phyloP scores from a whole-genome alignment of 2,113 vertebrate species.

The Colistium nudipinnis region DNA sequence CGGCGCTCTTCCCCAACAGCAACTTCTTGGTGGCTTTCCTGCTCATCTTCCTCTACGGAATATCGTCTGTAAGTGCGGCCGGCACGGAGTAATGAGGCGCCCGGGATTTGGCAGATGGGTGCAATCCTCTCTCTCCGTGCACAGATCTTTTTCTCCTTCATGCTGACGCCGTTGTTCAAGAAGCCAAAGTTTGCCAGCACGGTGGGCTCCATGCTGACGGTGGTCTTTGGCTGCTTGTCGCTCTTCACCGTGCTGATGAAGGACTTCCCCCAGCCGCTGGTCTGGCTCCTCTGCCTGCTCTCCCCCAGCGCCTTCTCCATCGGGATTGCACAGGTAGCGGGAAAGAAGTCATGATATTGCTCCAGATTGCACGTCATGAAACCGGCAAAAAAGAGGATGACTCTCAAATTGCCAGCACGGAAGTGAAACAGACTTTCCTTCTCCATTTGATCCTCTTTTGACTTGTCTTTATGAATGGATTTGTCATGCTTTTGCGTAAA shows the following conservation, averaged over 20 bases:
- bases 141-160: constrained; percentile 95
- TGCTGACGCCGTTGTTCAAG: constrained; percentile 95
- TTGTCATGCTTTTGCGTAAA: too few relatives aligned
- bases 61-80: constrained; percentile 90
- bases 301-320: constrained; percentile 96
- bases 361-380: too few relatives aligned
- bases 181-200: constrained; percentile 96
- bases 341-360: too few relatives aligned
- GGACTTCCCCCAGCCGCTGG: constrained; percentile 90
- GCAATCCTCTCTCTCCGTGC: neutral
- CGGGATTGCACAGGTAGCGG: constrained; percentile 90
- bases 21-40: constrained; percentile 91
- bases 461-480: too few relatives aligned
- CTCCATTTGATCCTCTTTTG: too few relatives aligned
- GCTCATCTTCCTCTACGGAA: constrained; percentile 95
- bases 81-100: too few relatives aligned
- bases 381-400: too few relatives aligned
- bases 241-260: constrained; percentile 91
- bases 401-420: too few relatives aligned
- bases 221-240: constrained; percentile 91
- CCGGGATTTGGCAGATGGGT: too few relatives aligned
- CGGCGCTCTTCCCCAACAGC: constrained; percentile 92
- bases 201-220: constrained; percentile 91
- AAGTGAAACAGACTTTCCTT: too few relatives aligned
- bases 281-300: constrained; percentile 92